Percentiles rank a stretch among this genome's conserved stretches.
Conservation (phyloP, 2,797 vertebrate species). For the Sebastes iracundus region DNA sequence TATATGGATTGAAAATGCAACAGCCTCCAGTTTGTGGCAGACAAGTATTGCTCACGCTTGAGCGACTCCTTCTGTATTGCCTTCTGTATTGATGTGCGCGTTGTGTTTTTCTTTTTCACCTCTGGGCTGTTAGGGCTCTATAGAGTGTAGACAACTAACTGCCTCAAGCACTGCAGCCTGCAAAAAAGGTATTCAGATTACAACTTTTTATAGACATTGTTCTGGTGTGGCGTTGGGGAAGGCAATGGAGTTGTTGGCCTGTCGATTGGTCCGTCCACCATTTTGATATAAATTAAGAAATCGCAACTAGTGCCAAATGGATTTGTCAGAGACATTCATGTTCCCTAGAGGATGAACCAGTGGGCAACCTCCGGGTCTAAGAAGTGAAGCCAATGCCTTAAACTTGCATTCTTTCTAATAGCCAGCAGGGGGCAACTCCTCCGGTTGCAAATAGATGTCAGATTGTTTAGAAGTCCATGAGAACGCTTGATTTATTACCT, state of each 20-base stretch:
- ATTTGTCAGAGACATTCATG: too few species aligned
- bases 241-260: not conserved
- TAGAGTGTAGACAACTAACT: not conserved
- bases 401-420: too few species aligned
- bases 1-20: slow-evolving; percentile 13
- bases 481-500: too few species aligned
- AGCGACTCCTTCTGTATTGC: slow-evolving; percentile 17
- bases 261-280: not conserved
- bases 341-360: too few species aligned
- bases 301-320: not conserved
- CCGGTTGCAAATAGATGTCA: too few species aligned
- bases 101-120: slow-evolving; percentile 36
- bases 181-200: slow-evolving; percentile 10
- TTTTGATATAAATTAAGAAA: not conserved
- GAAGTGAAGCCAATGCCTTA: too few species aligned
- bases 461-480: too few species aligned
- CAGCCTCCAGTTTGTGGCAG: slow-evolving; percentile 11
- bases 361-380: too few species aligned
- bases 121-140: slow-evolving; percentile 8
- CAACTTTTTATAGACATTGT: not conserved
- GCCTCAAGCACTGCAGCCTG: not conserved
- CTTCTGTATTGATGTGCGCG: not conserved
- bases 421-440: too few species aligned
- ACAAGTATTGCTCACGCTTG: slow-evolving; percentile 1
- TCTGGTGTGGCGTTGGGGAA: not conserved